phyloP scores from a whole-genome alignment of 1,140 invertebrate species.

The Berghia stephanieae region DNA sequence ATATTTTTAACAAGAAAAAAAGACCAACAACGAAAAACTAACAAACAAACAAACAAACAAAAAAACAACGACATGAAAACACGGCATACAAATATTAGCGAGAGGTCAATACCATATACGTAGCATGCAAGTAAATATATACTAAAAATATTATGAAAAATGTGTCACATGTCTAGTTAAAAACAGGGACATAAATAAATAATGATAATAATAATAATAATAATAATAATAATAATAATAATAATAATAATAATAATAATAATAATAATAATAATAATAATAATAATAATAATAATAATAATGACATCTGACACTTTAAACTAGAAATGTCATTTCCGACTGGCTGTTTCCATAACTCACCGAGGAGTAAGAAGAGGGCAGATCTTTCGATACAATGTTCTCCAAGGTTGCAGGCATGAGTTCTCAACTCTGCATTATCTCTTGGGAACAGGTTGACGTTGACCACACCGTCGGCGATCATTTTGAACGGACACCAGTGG shows the following conservation, averaged over 20 bases:
- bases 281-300: not conserved
- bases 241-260: slow-evolving; percentile 9
- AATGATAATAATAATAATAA: not conserved
- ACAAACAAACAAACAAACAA: not conserved
- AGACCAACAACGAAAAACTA: too few species aligned
- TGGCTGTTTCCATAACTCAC: slow-evolving; percentile 18
- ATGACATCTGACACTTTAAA: not conserved
- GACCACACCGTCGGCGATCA: too few species aligned
- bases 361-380: slow-evolving; percentile 62
- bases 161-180: too few species aligned
- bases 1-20: too few species aligned
- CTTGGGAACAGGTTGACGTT: too few species aligned
- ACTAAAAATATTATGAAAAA: too few species aligned
- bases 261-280: slow-evolving; percentile 5
- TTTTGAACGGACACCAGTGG: too few species aligned
- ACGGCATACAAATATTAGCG: not conserved
- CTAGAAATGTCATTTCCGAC: not conserved
- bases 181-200: not conserved
- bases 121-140: too few species aligned
- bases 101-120: too few species aligned
- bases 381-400: slow-evolving; percentile 66
- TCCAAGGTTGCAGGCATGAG: slow-evolving; percentile 48
- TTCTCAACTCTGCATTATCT: not conserved
- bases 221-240: slow-evolving; percentile 6
- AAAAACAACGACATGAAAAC: not conserved